Conservation (phyloP, 2,113 vertebrate genomes). For the Apteryx mantelli region DNA sequence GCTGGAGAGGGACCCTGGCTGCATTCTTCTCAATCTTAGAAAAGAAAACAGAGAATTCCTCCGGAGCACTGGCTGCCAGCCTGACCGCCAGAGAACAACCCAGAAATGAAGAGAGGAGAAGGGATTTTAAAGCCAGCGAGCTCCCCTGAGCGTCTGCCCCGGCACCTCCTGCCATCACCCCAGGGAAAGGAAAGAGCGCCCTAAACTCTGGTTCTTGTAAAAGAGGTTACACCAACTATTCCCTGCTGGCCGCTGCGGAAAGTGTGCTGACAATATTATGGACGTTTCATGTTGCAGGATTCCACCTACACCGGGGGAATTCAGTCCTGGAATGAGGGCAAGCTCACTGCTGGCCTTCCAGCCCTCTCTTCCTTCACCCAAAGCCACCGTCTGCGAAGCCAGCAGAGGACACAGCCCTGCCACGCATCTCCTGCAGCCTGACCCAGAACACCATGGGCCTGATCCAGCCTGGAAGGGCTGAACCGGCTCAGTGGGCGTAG, state of each 20-base stretch:
- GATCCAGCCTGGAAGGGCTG: background rate
- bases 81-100: slow-evolving; percentile 1
- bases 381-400: background rate
- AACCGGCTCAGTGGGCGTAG: background rate
- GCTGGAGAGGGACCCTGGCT: background rate
- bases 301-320: background rate
- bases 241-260: background rate
- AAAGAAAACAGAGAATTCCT: slow-evolving; percentile 62
- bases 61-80: background rate
- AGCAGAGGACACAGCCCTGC: background rate
- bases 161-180: background rate
- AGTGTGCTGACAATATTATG: rapidly evolving
- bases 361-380: too few species aligned
- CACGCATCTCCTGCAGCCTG: background rate
- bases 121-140: background rate
- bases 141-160: background rate
- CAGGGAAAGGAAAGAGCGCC: background rate
- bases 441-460: background rate
- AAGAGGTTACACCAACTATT: background rate
- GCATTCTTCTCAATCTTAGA: slow-evolving; percentile 40
- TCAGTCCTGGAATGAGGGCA: background rate
- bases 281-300: background rate
- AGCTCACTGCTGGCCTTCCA: too few species aligned
- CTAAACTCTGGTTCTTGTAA: background rate
- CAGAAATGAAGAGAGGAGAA: background rate